phyloP scores from a whole-genome alignment of 2,888 invertebrate genomes.

The Andrena haemorrhoa region DNA sequence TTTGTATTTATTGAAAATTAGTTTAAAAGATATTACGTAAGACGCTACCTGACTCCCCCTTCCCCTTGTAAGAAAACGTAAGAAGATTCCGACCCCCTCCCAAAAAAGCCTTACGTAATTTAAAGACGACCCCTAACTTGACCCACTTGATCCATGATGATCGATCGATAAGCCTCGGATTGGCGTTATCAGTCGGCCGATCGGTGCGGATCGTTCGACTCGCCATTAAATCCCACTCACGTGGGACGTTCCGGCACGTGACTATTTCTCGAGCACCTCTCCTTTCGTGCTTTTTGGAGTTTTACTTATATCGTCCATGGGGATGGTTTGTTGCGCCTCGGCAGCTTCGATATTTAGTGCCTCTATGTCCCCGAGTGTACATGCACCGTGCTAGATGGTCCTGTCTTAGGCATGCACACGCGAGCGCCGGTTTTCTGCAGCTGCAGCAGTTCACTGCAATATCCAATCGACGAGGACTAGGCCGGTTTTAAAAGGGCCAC shows the following conservation, averaged over 20 bases:
- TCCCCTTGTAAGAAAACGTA: no score
- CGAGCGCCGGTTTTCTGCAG: constrained; percentile 50
- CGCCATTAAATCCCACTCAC: no score
- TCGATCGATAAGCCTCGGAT: neutral
- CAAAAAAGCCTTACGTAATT: no score
- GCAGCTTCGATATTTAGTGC: constrained; percentile 47
- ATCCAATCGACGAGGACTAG: constrained; percentile 74
- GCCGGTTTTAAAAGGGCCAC: constrained; percentile 72
- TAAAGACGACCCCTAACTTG: no score
- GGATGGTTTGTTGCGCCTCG: neutral
- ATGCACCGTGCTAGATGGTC: neutral
- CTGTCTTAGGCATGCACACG: constrained; percentile 38
- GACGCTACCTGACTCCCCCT: no score
- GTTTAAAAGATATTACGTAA: no score
- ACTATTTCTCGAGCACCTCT: no score
- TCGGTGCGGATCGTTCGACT: neutral
- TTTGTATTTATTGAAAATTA: no score
- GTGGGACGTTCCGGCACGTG: no score
- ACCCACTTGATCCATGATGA: neutral
- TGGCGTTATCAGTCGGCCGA: neutral
- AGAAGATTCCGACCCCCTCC: no score
- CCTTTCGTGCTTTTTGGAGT: no score
- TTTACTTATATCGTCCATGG: neutral
- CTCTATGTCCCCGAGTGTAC: constrained; percentile 3
- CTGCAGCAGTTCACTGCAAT: constrained; percentile 69